Base-by-base conservation (phyloP, 2,113 vertebrate genomes). In the Tyrannus savana region DNA sequence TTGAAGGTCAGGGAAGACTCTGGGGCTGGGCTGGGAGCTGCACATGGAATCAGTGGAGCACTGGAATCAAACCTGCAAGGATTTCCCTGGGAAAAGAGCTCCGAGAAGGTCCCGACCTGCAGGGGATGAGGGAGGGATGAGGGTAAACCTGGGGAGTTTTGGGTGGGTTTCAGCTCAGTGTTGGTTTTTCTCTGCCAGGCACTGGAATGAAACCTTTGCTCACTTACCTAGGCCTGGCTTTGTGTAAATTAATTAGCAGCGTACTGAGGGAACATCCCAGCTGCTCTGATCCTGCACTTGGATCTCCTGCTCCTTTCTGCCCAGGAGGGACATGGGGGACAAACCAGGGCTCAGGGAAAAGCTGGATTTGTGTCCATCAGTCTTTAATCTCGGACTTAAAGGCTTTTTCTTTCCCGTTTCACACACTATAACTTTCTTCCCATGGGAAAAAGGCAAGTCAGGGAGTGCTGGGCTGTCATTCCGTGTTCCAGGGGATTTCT, bases 301-400 rank as follows among this genome's bases (percentile, higher is more conserved):
- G 28, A 10, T 67, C 64, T n/a, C 4, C 17, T 1, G 2, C 5
- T 21, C 52, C 4, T 25, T 28, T 8, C 50, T 8, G 39, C 16
- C 4, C 1, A 4, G 30, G 39, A 14, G 52, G 24, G 50, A 46
- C 3, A 4, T 7, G 59, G 3, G 6, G 6, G 24, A 7, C 5
- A 25, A 44, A 30, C 5, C 1, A 4, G 18, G 24, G 30, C 75
- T 59, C 7, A 5, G 7, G 30, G 62, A 15, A 30, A 16, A 75
- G 37, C n/a, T 30, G n/a, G 28, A 0, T 59, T 42, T 5, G 28
- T 1, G 2, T 52, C 10, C 50, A 1, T 2, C 22, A 15, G 0
- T 27, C 62, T 46, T 18, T 56, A 24, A 27, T 68, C 68, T 17
- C 6, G 12, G 23, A 9, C 53, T 39, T 21, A 18, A 3, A 44